Percentiles rank a stretch among this genome's conserved stretches.
phyloP scores from a whole-genome alignment of 2,113 vertebrate genomes.

The Empidonax alnorum region DNA sequence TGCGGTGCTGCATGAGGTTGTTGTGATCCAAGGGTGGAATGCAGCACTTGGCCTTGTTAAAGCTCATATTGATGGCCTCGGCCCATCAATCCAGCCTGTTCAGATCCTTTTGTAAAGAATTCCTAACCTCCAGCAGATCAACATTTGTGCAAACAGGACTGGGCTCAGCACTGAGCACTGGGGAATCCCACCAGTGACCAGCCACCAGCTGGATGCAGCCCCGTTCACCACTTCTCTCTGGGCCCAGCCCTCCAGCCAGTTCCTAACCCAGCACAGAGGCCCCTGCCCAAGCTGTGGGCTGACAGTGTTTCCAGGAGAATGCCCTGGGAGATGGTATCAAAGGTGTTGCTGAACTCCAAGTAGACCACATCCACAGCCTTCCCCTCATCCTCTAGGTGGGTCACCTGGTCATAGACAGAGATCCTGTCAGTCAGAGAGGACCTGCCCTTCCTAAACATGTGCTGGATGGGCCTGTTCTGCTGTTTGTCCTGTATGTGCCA shows the following conservation, averaged over 20 bases:
- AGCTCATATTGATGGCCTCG: not conserved
- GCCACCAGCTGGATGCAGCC: too few relatives aligned
- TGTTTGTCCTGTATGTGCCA: not conserved
- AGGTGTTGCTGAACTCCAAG: not conserved
- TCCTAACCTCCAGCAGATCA: not conserved
- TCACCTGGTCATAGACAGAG: not conserved
- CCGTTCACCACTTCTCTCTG: not conserved
- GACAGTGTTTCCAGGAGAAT: not conserved
- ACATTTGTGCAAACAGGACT: not conserved
- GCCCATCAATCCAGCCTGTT: not conserved
- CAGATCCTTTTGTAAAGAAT: not conserved
- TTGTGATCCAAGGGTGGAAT: not conserved
- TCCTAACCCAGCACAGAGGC: not conserved
- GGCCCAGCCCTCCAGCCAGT: not conserved
- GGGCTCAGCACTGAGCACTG: not conserved
- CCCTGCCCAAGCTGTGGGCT: not conserved
- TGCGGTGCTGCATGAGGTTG: not conserved
- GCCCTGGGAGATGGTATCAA: not conserved
- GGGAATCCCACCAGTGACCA: rapidly evolving
- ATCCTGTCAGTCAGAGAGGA: not conserved
- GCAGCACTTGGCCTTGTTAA: not conserved
- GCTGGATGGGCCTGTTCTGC: rapidly evolving
- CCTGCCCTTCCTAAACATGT: rapidly evolving
- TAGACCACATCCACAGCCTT: not conserved
- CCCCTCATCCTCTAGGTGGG: too few relatives aligned